Evolutionary conservation across 2,797 vertebrate species (phyloP).

Genomic region (Falco peregrinus): DNA sequence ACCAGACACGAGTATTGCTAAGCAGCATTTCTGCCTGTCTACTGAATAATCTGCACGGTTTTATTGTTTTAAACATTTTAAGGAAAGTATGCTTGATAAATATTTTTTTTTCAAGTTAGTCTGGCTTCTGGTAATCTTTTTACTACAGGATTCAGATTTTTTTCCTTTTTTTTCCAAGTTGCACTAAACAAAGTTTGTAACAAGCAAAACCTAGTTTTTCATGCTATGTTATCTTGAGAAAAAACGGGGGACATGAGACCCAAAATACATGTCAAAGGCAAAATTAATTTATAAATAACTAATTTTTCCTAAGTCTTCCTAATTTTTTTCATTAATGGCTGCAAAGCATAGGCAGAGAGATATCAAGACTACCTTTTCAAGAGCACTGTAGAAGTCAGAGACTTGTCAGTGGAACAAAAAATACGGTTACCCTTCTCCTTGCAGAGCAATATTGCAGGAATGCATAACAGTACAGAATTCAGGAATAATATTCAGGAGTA

Average conservation of each 20-base stretch:
- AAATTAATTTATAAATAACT: background rate
- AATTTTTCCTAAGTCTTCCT: background rate
- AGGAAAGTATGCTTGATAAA: background rate
- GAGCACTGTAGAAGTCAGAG: background rate
- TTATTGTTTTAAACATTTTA: background rate
- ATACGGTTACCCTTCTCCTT: background rate
- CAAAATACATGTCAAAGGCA: background rate
- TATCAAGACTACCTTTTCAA: constrained; percentile 20
- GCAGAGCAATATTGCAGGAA: background rate
- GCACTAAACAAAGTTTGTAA: background rate
- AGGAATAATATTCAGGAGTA: background rate
- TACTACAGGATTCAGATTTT: background rate
- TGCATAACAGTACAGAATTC: background rate
- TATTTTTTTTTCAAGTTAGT: background rate
- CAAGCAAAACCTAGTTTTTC: background rate
- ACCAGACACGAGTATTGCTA: background rate
- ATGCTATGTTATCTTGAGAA: background rate
- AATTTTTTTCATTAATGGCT: background rate
- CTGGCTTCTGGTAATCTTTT: background rate
- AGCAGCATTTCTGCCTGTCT: background rate
- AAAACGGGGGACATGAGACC: background rate
- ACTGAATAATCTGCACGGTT: background rate
- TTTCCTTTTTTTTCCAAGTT: background rate
- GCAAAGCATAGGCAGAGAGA: background rate
- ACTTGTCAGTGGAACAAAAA: background rate